Percentiles rank a stretch among this genome's conserved stretches.
phyloP scores from a whole-genome alignment of 2,888 invertebrate genomes.

The Biston betularia region DNA sequence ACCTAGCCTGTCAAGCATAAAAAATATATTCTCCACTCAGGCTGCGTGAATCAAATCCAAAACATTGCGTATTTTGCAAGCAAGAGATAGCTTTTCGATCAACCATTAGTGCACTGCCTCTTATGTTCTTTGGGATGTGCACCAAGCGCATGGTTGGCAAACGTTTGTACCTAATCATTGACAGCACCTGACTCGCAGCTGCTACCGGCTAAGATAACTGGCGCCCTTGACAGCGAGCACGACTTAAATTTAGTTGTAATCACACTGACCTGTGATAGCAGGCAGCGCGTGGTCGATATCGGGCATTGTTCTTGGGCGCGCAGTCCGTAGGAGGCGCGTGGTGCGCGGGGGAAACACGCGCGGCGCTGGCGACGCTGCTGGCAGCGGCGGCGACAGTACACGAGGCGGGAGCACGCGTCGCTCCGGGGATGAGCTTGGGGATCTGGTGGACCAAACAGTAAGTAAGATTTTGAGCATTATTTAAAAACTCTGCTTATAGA shows the following conservation, averaged over 20 bases:
- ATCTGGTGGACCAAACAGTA: constrained; percentile 62
- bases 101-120: too few relatives aligned
- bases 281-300: constrained; percentile 65
- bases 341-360: constrained; percentile 68
- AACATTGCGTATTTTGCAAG: too few relatives aligned
- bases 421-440: constrained; percentile 78
- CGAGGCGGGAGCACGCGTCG: constrained; percentile 70
- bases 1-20: too few relatives aligned
- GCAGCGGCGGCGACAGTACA: constrained; percentile 72
- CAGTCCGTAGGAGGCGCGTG: constrained; percentile 58
- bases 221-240: constrained; percentile 1
- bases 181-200: background rate
- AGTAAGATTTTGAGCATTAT: background rate
- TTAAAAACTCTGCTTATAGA: background rate
- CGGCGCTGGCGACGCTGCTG: constrained; percentile 64
- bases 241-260: background rate
- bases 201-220: background rate
- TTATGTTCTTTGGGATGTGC: too few relatives aligned
- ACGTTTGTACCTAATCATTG: background rate
- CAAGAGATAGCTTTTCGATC: too few relatives aligned
- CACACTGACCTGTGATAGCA: constrained; percentile 65
- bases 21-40: too few relatives aligned
- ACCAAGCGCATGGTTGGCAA: too few relatives aligned
- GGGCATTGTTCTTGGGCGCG: constrained; percentile 57
- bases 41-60: too few relatives aligned